Evolutionary conservation across 2,797 vertebrate species (phyloP), one percentile per base, ranked within the genome.

Genomic region (Oreochromis grahami): DNA sequence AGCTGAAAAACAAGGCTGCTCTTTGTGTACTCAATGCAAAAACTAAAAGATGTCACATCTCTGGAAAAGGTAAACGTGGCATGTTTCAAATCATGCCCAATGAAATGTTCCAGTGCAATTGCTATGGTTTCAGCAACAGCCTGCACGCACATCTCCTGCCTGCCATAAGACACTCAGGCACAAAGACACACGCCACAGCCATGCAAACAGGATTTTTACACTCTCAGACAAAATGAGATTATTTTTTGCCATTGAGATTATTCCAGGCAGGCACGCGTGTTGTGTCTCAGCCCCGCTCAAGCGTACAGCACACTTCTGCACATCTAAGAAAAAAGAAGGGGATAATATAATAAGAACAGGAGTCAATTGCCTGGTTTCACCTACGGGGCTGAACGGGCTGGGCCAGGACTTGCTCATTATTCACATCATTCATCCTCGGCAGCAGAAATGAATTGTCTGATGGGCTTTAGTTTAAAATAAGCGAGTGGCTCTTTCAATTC

Each of bases 161-260:
- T 90, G 93, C 93, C 89, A 87, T 92, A 68, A 93, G 79, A 95
- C 92, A 91, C 83, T 88, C 86, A 1, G 80, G 78, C 91, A 94
- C 92, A 95, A 92, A 93, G 89, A 88, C 89, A 15, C 89, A 81
- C 86, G 82, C 84, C 93, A 34, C 90, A 85, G 84, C 93, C 92
- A 89, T 93, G 91, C 90, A 94, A 95, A 96, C 94, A 88, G 90
- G 94, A 95, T 96, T 96, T 94, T 89, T 94, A 95, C 95, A 96
- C 94, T 92, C 84, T 79, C 85, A 89, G 89, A 93, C 91, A 86
- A 94, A 95, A 96, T 95, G 87, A 94, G 93, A 95, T 95, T 94
- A 93, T 93, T 94, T 90, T 92, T 90, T 92, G 87, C 88, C 85
- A 91, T 93, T 91, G 87, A 93, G 82, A 93, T 93, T 92, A 93